Evolutionary conservation across 2,113 vertebrate species (phyloP), one percentile per base, ranked within the genome.

Genomic region (Pluvianellus socialis): DNA sequence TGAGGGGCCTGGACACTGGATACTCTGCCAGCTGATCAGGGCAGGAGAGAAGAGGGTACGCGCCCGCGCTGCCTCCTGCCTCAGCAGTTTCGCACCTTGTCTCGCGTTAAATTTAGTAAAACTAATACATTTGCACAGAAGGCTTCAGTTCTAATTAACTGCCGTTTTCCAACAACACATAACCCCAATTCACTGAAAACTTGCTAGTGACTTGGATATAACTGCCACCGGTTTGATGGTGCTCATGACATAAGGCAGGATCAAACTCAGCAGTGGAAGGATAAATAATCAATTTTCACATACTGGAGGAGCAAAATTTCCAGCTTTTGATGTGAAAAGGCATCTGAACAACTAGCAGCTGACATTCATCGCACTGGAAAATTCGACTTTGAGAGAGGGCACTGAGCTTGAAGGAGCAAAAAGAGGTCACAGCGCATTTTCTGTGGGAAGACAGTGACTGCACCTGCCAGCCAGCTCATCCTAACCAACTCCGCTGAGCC

Each of bases 51-150:
- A 92, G 62, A 32, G 27, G 21, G 11, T 21, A 14, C 0, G 2
- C 30, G 74, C 73, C 52, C 19, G 8, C 56, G 65, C 80, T 81
- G 73, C 70, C 70, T 94, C 70, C 52, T 79, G 28, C 1, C 52
- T 61, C 44, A 67, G 84, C 49, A 28, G 33, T 79, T 93, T 93
- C 81, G 52, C 93, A 85, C 90, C 81, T 88, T 95, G 77, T 53
- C 58, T 75, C 53, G 66, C 87, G 89, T 79, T 96, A 93, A 95
- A 96, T 95, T 95, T 96, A 94, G 93, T 72, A 95, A 95, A 95
- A 75, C 61, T 45, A 92, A 75, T 85, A 88, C 40, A 52, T 75
- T 75, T 90, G 70, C 73, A 91, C 61, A 91, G 66, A 90, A 96
- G 81, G 35, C 19, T 77, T 92, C 45, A 27, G 59, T 81, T 86